Percentiles rank a stretch among this genome's conserved stretches.
These are phyloP conservation scores for Odontomachus brunneus DNA, from an alignment of 1,140 invertebrate species.

Conservation along the genomic window DNA sequence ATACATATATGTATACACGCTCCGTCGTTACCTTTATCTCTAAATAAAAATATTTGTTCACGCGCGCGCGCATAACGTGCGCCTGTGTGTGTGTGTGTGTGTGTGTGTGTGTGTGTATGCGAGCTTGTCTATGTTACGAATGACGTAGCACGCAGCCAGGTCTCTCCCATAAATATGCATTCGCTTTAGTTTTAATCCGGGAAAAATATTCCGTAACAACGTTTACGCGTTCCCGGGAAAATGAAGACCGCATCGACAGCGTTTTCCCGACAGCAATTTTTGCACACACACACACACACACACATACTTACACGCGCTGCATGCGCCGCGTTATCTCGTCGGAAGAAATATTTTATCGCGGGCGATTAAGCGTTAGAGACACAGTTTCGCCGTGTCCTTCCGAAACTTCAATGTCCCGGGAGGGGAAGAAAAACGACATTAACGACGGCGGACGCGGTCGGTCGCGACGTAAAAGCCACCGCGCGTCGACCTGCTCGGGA, in stretches of 20 bases:
- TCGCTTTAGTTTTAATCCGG: constrained; percentile 56
- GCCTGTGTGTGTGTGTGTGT: no score
- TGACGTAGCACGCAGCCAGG: constrained; percentile 18
- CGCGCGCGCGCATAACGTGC: no score
- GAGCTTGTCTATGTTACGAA: constrained; percentile 15
- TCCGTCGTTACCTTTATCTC: constrained; percentile 23
- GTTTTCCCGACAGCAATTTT: constrained; percentile 44
- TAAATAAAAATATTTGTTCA: constrained; percentile 21
- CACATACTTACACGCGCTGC: no score
- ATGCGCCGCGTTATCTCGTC: constrained; percentile 23
- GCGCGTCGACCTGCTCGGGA: constrained; percentile 6
- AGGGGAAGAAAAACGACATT: not conserved
- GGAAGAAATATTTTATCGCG: constrained; percentile 25
- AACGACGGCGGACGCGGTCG: constrained; percentile 38
- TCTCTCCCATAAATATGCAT: constrained; percentile 58
- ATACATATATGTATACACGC: not conserved
- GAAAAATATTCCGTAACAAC: constrained; percentile 58
- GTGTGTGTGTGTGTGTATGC: not conserved
- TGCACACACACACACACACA: not conserved
- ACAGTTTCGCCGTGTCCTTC: not conserved
- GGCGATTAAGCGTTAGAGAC: constrained; percentile 20
- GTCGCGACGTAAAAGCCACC: constrained; percentile 22
- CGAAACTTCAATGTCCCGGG: constrained; percentile 1
- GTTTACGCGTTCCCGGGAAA: constrained; percentile 21
- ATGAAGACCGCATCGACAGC: constrained; percentile 39